Percentiles rank a stretch among this genome's conserved stretches.
These are phyloP conservation scores for Leptinotarsa defecta DNA, from an alignment of 1,140 invertebrate species.

Conservation along the genomic window DNA sequence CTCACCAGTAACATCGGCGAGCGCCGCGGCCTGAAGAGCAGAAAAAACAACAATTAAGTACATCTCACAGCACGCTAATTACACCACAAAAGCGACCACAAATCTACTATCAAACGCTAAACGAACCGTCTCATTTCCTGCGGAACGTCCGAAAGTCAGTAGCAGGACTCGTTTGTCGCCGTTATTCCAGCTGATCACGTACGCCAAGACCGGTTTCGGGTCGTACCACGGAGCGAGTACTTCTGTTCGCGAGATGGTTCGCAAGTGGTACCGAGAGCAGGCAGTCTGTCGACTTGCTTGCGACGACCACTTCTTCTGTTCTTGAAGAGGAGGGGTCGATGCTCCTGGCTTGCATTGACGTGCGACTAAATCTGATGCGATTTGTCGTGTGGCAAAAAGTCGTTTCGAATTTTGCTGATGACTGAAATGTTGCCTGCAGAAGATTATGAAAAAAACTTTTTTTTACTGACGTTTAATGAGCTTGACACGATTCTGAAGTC, in stretches of 20 bases:
- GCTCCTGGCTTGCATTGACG: constrained; percentile 14
- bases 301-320: constrained; percentile 9
- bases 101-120: not conserved
- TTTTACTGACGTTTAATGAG: too few relatives aligned
- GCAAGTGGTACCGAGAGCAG: not conserved
- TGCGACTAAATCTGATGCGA: not conserved
- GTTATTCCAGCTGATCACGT: too few relatives aligned
- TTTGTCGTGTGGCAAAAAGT: not conserved
- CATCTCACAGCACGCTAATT: constrained; percentile 29
- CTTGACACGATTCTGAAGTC: too few relatives aligned
- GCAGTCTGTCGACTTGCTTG: not conserved
- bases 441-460: too few relatives aligned
- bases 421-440: too few relatives aligned
- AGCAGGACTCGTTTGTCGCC: not conserved
- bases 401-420: not conserved
- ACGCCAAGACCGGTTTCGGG: not conserved
- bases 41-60: constrained; percentile 27
- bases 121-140: not conserved
- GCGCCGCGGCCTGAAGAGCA: constrained; percentile 18
- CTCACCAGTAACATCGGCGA: constrained; percentile 30
- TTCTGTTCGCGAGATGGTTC: not conserved
- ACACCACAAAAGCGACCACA: constrained; percentile 1
- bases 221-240: not conserved
- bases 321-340: constrained; percentile 25
- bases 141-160: not conserved